Evolutionary conservation across 2,797 vertebrate genomes (phyloP).

Genomic region (Neomorphus geoffroyi): DNA sequence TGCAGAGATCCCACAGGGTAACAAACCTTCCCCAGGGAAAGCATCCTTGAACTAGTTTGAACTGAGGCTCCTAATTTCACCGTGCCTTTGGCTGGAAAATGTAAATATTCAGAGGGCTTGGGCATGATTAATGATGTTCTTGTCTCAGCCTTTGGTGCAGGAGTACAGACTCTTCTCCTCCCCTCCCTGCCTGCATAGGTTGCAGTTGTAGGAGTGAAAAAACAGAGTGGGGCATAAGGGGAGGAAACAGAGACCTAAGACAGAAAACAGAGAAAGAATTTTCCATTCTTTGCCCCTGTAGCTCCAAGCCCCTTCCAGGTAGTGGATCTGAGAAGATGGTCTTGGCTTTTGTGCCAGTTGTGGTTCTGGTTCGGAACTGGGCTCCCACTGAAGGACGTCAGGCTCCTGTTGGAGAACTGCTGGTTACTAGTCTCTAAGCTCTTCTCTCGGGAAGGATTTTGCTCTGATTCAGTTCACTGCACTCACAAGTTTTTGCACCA

Average conservation of each 20-base stretch:
- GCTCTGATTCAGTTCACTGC: background rate
- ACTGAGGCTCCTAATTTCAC: background rate
- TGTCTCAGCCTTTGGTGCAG: background rate
- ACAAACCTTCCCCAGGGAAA: background rate
- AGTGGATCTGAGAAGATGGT: background rate
- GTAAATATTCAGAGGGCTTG: background rate
- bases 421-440: background rate
- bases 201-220: background rate
- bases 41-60: background rate
- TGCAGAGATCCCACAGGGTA: background rate
- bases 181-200: background rate
- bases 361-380: background rate
- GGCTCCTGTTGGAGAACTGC: background rate
- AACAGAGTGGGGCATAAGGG: background rate
- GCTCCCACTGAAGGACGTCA: background rate
- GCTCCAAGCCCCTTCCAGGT: background rate
- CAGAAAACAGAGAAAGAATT: background rate
- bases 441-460: background rate
- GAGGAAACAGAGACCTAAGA: fast-evolving
- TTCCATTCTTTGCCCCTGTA: background rate
- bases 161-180: background rate
- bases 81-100: background rate
- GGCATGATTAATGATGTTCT: background rate
- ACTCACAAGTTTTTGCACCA: background rate
- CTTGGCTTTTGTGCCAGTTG: background rate